Percentiles rank a stretch among this genome's conserved stretches.
Evolutionary conservation across 2,797 vertebrate genomes (phyloP).

Genomic region (Siniperca obscura): DNA sequence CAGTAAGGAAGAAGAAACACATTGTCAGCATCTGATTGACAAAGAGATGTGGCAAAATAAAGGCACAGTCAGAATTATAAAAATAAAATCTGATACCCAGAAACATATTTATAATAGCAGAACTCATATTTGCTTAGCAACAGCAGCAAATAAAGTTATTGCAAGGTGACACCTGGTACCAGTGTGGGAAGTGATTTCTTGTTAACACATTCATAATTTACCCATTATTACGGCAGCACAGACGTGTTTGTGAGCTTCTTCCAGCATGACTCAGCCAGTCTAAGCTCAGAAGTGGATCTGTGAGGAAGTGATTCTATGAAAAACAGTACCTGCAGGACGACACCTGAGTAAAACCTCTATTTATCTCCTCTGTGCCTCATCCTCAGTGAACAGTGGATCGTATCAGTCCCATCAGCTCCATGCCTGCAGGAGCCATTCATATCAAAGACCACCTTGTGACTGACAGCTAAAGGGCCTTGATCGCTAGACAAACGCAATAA

Average conservation of each 20-base stretch:
- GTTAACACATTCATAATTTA: conserved; percentile 23
- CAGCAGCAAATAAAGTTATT: conserved; percentile 7
- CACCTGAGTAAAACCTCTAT: conserved; percentile 49
- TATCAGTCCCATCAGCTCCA: conserved; percentile 55
- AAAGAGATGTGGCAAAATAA: not conserved
- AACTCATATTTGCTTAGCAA: conserved; percentile 12
- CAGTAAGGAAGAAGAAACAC: not conserved
- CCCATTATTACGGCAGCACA: not conserved
- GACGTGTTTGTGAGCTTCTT: conserved; percentile 4
- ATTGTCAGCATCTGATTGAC: not conserved
- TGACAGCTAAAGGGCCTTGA: conserved; percentile 59
- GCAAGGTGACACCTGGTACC: conserved; percentile 20
- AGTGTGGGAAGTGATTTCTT: conserved; percentile 38
- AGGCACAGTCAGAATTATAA: not conserved
- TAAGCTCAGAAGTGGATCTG: conserved; percentile 11
- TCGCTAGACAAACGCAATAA: conserved; percentile 35
- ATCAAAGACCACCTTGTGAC: conserved; percentile 49
- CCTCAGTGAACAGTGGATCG: conserved; percentile 45
- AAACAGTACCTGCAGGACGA: conserved; percentile 51
- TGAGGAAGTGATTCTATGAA: conserved; percentile 34
- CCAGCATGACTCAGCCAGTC: conserved; percentile 39
- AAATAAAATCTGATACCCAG: not conserved
- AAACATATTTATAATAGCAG: not conserved
- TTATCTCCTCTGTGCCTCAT: conserved; percentile 56
- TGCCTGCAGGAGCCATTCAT: conserved; percentile 52